phyloP scores from a whole-genome alignment of 2,113 vertebrate genomes.

The Rhynchopsitta pachyrhyncha region DNA sequence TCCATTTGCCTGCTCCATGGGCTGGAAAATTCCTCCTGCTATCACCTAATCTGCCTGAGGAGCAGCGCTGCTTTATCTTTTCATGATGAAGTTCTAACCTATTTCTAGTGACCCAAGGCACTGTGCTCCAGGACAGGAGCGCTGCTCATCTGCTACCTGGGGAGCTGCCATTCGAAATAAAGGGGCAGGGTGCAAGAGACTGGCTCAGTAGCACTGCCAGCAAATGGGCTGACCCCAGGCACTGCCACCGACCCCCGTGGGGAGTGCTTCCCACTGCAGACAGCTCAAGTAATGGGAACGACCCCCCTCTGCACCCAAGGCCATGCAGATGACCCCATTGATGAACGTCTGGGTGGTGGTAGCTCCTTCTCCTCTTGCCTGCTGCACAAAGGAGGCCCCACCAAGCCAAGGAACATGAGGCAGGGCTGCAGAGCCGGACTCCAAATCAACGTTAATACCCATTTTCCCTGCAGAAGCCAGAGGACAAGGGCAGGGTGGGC shows the following conservation, averaged over 20 bases:
- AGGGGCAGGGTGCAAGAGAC: neutral
- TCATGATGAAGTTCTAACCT: neutral
- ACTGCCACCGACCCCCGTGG: fast-evolving
- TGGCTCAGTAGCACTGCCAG: neutral
- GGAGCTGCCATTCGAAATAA: neutral
- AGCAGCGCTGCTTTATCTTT: neutral
- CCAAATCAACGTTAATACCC: neutral
- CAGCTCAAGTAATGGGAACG: neutral
- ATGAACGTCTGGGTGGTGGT: neutral
- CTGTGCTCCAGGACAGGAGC: neutral
- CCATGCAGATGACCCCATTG: fast-evolving
- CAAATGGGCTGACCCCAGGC: neutral
- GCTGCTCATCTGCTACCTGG: neutral
- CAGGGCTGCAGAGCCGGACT: neutral
- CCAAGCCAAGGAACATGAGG: fast-evolving
- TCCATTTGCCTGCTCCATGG: neutral
- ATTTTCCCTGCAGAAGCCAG: neutral
- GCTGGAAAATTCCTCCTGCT: neutral
- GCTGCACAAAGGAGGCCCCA: neutral
- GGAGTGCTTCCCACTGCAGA: neutral
- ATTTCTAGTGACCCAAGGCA: neutral
- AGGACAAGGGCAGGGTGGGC: neutral
- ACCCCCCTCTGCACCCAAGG: neutral
- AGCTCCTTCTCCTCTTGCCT: neutral
- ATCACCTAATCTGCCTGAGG: neutral